Conservation (phyloP, 2,888 invertebrate genomes). For the Tineola bisselliella region DNA sequence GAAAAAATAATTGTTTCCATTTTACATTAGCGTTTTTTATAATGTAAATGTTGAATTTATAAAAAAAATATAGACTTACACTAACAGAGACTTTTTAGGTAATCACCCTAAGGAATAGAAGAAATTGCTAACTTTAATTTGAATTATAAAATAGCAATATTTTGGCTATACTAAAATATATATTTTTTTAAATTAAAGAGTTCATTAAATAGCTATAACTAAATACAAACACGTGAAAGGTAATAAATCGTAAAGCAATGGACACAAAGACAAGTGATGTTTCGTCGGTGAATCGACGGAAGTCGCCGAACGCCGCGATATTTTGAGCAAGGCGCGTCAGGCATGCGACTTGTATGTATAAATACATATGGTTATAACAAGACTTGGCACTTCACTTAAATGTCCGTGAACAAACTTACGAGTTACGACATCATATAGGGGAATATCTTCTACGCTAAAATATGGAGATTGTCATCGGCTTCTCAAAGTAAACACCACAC, state of each 20-base stretch:
- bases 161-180: neutral
- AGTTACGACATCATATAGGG: neutral
- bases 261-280: slow-evolving; percentile 23
- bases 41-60: no score
- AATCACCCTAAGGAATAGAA: no score
- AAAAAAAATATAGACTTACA: no score
- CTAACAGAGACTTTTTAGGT: no score
- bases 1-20: slow-evolving; percentile 37
- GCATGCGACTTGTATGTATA: slow-evolving; percentile 36
- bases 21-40: neutral
- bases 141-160: neutral
- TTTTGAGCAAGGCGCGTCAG: slow-evolving; percentile 52
- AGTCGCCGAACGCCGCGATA: slow-evolving; percentile 46
- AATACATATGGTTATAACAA: slow-evolving; percentile 22
- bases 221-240: neutral
- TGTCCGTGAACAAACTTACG: neutral
- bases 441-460: neutral
- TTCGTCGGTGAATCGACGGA: slow-evolving; percentile 33
- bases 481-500: neutral
- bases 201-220: neutral
- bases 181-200: neutral
- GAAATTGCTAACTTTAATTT: no score
- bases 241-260: slow-evolving; percentile 19
- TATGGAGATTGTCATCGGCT: neutral
- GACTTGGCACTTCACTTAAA: slow-evolving; percentile 8